Percentiles rank a stretch among this genome's conserved stretches.
phyloP scores from a whole-genome alignment of 2,888 invertebrate species.

The Synanthedon vespiformis region DNA sequence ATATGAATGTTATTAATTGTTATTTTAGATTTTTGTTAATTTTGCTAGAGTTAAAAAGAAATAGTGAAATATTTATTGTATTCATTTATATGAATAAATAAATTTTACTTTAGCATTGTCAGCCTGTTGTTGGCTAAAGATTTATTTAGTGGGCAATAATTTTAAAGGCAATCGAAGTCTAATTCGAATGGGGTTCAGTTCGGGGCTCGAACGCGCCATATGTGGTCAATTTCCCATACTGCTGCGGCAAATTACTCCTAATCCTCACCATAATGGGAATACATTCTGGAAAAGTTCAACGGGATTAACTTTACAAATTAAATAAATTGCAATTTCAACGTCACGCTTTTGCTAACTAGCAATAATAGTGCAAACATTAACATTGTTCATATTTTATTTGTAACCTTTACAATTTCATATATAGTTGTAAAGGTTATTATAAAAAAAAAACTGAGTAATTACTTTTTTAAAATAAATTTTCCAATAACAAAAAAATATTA shows the following conservation, averaged over 20 bases:
- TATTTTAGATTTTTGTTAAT: too few species aligned
- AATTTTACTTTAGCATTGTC: conserved; percentile 3
- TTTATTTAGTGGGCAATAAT: conserved; percentile 44
- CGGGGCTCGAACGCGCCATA: conserved; percentile 39
- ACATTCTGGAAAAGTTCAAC: conserved; percentile 43
- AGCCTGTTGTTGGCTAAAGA: conserved; percentile 14
- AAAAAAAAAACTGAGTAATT: background rate
- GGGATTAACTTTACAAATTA: conserved; percentile 10
- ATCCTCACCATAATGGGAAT: conserved; percentile 51
- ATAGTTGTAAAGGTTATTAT: background rate
- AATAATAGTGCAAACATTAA: background rate
- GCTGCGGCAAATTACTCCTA: conserved; percentile 50
- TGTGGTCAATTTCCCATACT: conserved; percentile 49
- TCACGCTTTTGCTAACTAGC: background rate
- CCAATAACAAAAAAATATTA: too few species aligned
- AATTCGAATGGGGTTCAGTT: conserved; percentile 1
- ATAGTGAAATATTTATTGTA: too few species aligned
- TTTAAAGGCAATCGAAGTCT: conserved; percentile 12
- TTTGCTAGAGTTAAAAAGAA: too few species aligned
- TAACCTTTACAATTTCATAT: background rate
- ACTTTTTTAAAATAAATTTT: too few species aligned
- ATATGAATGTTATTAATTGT: too few species aligned
- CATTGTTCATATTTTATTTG: background rate
- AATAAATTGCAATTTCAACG: background rate
- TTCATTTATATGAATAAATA: too few species aligned